phyloP scores from a whole-genome alignment of 2,888 invertebrate genomes.

The Protonemura montana region DNA sequence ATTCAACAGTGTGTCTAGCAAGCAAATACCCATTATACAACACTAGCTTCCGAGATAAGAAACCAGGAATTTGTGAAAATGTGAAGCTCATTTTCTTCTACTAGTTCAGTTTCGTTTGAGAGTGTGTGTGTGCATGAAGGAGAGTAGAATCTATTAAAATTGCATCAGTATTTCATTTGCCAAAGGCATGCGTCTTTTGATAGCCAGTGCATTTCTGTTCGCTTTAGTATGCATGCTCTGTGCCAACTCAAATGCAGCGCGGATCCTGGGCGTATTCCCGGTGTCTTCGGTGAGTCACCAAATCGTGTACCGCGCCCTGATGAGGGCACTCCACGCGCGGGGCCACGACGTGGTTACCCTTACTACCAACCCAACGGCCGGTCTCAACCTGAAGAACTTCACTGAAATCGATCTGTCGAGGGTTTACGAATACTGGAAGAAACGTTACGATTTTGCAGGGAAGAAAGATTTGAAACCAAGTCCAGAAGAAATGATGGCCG shows the following conservation, averaged over 20 bases:
- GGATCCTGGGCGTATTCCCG: slow-evolving; percentile 59
- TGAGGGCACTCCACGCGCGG: slow-evolving; percentile 58
- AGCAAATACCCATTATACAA: slow-evolving; percentile 27
- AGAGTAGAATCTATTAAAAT: background rate
- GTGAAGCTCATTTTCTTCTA: slow-evolving; percentile 10
- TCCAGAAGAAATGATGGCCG: slow-evolving; percentile 18
- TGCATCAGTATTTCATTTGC: slow-evolving; percentile 14
- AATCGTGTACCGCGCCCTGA: slow-evolving; percentile 59
- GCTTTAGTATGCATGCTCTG: slow-evolving; percentile 17
- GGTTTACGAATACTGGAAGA: slow-evolving; percentile 28
- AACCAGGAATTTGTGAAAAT: slow-evolving; percentile 21
- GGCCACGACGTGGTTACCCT: slow-evolving; percentile 62
- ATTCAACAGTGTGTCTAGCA: background rate
- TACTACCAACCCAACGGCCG: slow-evolving; percentile 58
- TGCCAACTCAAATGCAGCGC: slow-evolving; percentile 51
- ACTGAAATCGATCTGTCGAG: slow-evolving; percentile 42
- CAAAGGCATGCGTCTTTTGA: background rate
- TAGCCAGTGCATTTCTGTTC: background rate
- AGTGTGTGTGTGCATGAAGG: background rate
- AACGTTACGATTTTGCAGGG: slow-evolving; percentile 23
- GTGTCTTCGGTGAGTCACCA: slow-evolving; percentile 63
- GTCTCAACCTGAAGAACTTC: slow-evolving; percentile 35
- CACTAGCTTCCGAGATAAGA: slow-evolving; percentile 28
- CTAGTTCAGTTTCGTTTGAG: background rate
- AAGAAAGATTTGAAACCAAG: slow-evolving; percentile 5